Percentiles rank a stretch among this genome's conserved stretches.
phyloP scores from a whole-genome alignment of 2,797 vertebrate species.

The Odontamblyopus rebecca region DNA sequence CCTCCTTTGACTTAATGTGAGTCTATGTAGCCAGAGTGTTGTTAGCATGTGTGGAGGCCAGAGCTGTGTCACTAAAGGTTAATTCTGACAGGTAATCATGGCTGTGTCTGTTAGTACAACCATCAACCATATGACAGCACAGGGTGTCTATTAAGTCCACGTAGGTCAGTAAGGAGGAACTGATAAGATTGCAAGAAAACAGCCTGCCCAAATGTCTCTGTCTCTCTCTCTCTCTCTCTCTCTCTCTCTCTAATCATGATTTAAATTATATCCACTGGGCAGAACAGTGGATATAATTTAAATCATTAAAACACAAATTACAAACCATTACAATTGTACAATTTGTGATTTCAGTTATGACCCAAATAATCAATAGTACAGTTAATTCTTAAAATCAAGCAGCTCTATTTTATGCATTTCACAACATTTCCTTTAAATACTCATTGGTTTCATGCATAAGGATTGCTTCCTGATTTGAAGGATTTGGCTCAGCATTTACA shows the following conservation, averaged over 20 bases:
- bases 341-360: background rate
- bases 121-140: background rate
- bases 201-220: background rate
- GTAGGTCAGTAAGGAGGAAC: background rate
- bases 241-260: background rate
- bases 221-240: too few relatives aligned
- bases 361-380: background rate
- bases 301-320: background rate
- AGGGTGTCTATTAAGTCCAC: background rate
- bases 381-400: background rate
- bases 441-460: too few relatives aligned
- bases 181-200: background rate
- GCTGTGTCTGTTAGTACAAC: conserved; percentile 11
- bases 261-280: background rate
- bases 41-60: conserved; percentile 34
- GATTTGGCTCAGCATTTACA: too few relatives aligned
- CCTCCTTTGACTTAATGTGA: conserved; percentile 32
- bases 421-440: background rate
- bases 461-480: too few relatives aligned
- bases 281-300: too few relatives aligned
- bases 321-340: too few relatives aligned
- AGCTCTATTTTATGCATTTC: background rate
- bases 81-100: conserved; percentile 30
- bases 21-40: conserved; percentile 48
- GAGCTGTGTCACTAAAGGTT: conserved; percentile 34